These are phyloP conservation scores for Oreohelix idahoensis DNA, from an alignment of 1,140 invertebrate species.

Conservation along the genomic window DNA sequence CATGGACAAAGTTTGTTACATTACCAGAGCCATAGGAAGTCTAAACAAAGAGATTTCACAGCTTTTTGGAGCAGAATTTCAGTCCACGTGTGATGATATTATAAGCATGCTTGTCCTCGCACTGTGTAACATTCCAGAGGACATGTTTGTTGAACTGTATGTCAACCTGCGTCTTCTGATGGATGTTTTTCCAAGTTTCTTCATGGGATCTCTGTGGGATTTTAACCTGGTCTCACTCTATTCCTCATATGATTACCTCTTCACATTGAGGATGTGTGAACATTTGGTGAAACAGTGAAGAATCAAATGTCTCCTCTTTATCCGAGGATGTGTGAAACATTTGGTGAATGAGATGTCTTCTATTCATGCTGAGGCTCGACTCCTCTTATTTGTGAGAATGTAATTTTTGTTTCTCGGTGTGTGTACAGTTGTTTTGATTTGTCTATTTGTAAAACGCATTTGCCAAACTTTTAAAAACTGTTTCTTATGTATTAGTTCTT, in stretches of 20 bases:
- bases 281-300: not conserved
- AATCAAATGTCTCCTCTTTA: no score
- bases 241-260: conserved; percentile 33
- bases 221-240: conserved; percentile 26
- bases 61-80: not conserved
- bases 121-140: conserved; percentile 23
- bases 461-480: no score
- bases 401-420: no score
- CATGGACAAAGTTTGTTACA: conserved; percentile 33
- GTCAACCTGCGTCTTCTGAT: conserved; percentile 32
- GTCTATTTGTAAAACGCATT: no score
- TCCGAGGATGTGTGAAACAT: no score
- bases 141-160: conserved; percentile 23
- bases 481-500: no score
- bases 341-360: no score
- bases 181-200: conserved; percentile 25
- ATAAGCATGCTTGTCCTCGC: conserved; percentile 32
- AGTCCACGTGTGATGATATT: conserved; percentile 36
- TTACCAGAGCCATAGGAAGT: conserved; percentile 13
- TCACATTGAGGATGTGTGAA: conserved; percentile 1
- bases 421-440: no score
- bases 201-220: conserved; percentile 27
- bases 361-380: no score
- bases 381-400: no score
- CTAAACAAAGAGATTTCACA: conserved; percentile 20